Conservation (phyloP, 2,797 vertebrate species). For the Thamnophis elegans region DNA sequence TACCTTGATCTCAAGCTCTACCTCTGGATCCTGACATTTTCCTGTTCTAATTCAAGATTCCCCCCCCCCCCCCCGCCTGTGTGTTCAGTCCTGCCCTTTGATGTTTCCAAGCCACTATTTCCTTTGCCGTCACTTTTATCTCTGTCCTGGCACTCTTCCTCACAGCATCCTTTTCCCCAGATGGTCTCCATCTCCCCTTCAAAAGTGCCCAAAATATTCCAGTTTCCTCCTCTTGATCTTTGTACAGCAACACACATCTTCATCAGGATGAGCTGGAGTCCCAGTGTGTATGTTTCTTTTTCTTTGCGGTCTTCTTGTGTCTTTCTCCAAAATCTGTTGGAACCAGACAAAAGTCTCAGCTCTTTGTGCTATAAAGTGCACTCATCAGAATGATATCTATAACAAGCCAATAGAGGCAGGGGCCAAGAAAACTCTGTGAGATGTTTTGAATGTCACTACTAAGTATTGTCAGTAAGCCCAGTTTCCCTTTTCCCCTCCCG, state of each 20-base stretch:
- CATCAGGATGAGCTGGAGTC: conserved; percentile 69
- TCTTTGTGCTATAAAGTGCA: conserved; percentile 57
- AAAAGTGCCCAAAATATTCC: conserved; percentile 75
- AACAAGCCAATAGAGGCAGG: conserved; percentile 58
- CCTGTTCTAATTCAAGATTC: conserved; percentile 63
- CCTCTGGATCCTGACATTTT: conserved; percentile 35
- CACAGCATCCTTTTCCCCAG: conserved; percentile 76
- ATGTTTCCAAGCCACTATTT: conserved; percentile 76
- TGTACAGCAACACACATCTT: conserved; percentile 68
- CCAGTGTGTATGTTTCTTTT: conserved; percentile 20
- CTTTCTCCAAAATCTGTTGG: conserved; percentile 65
- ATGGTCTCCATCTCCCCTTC: conserved; percentile 78
- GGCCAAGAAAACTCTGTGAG: conserved; percentile 43
- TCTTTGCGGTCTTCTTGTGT: conserved; percentile 53
- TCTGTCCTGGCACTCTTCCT: conserved; percentile 76
- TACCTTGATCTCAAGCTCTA: conserved; percentile 21
- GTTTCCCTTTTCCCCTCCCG: conserved; percentile 13
- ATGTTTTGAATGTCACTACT: conserved; percentile 12
- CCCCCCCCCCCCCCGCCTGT: conserved; percentile 54
- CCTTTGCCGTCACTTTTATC: conserved; percentile 79
- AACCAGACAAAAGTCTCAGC: conserved; percentile 59
- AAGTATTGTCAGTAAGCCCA: conserved; percentile 57
- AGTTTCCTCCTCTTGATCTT: conserved; percentile 77
- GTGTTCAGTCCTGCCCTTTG: conserved; percentile 68
- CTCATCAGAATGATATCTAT: conserved; percentile 57